Conservation (phyloP, 1,140 invertebrate genomes). For the Calliopsis andreniformis region DNA sequence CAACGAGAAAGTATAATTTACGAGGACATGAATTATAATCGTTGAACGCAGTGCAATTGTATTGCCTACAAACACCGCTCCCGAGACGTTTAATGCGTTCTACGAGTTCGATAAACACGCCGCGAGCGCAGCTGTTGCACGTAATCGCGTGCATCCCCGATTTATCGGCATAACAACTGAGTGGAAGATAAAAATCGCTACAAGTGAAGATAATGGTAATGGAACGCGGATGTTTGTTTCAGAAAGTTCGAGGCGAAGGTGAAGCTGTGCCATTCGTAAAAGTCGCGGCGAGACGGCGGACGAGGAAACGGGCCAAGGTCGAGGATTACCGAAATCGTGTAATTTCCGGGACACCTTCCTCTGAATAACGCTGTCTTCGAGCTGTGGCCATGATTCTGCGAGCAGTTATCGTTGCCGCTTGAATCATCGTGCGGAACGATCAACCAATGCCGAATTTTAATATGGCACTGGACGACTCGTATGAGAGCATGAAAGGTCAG, state of each 20-base stretch:
- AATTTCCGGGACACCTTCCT: slow-evolving; percentile 23
- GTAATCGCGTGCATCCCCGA: not conserved
- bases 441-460: not conserved
- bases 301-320: slow-evolving; percentile 23
- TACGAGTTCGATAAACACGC: not conserved
- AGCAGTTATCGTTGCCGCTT: not conserved
- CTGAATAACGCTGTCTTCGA: not conserved
- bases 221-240: slow-evolving; percentile 37
- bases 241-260: slow-evolving; percentile 19
- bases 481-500: slow-evolving; percentile 24
- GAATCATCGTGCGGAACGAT: slow-evolving; percentile 5
- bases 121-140: slow-evolving; percentile 17
- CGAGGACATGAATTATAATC: not conserved
- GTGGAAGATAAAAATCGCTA: not conserved
- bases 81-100: not conserved
- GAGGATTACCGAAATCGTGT: slow-evolving; percentile 7
- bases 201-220: not conserved
- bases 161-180: not conserved
- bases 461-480: slow-evolving; percentile 5
- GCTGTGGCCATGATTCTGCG: slow-evolving; percentile 3
- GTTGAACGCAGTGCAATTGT: not conserved
- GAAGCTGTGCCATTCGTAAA: not conserved
- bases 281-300: not conserved
- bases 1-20: not conserved
- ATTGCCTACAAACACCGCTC: not conserved